These are phyloP conservation scores for Arge pagana DNA, from an alignment of 2,888 invertebrate genomes.

Conservation along the genomic window DNA sequence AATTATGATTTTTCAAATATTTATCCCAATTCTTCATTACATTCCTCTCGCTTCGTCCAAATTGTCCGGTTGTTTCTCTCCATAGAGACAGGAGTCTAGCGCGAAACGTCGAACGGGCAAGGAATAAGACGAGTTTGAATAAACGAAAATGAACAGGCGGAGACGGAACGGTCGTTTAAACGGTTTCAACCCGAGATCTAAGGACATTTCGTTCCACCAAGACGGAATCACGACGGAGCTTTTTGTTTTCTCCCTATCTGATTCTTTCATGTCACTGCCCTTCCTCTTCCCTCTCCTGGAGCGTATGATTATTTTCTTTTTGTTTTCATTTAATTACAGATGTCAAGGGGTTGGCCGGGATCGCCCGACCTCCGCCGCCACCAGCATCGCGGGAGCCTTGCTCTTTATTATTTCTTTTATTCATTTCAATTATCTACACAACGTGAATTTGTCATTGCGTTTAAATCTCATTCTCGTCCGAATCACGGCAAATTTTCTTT, in stretches of 20 bases:
- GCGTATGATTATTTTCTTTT: constrained; percentile 57
- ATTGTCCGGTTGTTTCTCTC: not conserved
- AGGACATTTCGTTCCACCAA: constrained; percentile 9
- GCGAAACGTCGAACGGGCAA: too few relatives aligned
- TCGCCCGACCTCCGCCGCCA: constrained; percentile 26
- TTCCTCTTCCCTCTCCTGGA: constrained; percentile 51
- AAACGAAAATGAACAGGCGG: too few relatives aligned
- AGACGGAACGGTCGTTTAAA: constrained; percentile 10
- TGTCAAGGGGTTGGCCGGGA: constrained; percentile 58
- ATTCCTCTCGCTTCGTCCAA: too few relatives aligned
- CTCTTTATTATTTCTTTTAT: constrained; percentile 51
- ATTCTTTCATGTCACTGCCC: constrained; percentile 54
- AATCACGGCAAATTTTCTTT: constrained; percentile 21
- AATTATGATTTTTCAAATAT: too few relatives aligned
- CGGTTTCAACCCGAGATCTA: not conserved
- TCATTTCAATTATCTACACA: constrained; percentile 57
- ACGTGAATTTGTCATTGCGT: constrained; percentile 55
- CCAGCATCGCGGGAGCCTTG: too few relatives aligned
- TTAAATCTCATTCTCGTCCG: constrained; percentile 18
- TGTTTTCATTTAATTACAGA: constrained; percentile 59
- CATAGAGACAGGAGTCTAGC: not conserved
- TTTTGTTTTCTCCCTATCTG: constrained; percentile 54
- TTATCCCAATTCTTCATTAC: too few relatives aligned
- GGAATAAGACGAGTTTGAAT: too few relatives aligned
- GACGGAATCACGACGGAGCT: constrained; percentile 40